phyloP scores from a whole-genome alignment of 2,888 invertebrate species.

The Molanna angustata region DNA sequence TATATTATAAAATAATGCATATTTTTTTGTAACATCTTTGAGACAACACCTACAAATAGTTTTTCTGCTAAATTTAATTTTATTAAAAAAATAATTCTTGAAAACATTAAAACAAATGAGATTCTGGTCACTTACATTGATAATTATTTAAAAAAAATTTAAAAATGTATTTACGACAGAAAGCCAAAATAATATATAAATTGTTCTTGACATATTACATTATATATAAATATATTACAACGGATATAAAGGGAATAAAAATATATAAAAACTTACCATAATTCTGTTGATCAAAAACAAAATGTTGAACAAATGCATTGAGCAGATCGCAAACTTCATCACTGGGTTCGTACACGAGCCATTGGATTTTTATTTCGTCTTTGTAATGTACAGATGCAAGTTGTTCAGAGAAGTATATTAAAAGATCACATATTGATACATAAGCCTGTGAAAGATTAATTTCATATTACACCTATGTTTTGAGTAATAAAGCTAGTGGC shows the following conservation, averaged over 20 bases:
- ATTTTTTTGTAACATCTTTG: slow-evolving; percentile 42
- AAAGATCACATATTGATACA: slow-evolving; percentile 90
- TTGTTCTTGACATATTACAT: too few species aligned
- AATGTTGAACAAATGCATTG: slow-evolving; percentile 87
- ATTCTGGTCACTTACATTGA: too few species aligned
- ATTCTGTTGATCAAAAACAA: slow-evolving; percentile 91
- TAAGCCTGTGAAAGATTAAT: slow-evolving; percentile 65
- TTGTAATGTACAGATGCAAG: slow-evolving; percentile 51
- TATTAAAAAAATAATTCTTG: too few species aligned
- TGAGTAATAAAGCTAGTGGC: not conserved
- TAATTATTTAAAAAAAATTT: too few species aligned
- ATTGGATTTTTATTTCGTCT: slow-evolving; percentile 51
- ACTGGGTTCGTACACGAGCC: slow-evolving; percentile 80
- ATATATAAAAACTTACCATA: slow-evolving; percentile 62
- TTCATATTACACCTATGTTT: not conserved
- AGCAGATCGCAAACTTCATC: slow-evolving; percentile 74
- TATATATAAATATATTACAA: too few species aligned
- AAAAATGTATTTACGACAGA: too few species aligned
- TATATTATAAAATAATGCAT: slow-evolving; percentile 44
- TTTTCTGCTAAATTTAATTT: too few species aligned
- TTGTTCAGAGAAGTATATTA: slow-evolving; percentile 91
- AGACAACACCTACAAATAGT: too few species aligned
- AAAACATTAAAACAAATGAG: too few species aligned
- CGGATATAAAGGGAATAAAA: too few species aligned
- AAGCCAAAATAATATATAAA: too few species aligned